Base-by-base conservation (phyloP, 1,140 invertebrate genomes). In the Venustaconcha ellipsiformis region DNA sequence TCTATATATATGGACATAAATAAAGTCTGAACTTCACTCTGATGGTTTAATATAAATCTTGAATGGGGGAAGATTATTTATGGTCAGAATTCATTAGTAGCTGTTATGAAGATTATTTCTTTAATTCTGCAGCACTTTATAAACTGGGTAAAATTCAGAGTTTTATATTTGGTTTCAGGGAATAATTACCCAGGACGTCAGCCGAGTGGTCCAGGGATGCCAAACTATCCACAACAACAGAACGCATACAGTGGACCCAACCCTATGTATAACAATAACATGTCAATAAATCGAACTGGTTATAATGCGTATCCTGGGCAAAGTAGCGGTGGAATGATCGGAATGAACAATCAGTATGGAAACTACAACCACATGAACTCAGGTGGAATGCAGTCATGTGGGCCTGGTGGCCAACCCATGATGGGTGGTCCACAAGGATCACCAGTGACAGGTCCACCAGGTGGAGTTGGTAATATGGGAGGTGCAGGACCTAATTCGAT, bases 201-300 rank as follows among this genome's bases (percentile, higher is more conserved):
- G 48, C 70, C 58, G 78, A 79, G 37, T 11, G 58, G 55, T 63
- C 64, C 78, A 37, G 83, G 81, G 26, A 89, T 89, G 84, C 82
- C 83, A 65, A 86, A 82, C 72, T 89, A 89, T 76, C 78, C 81
- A 57, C 72, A 75, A 57, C 37, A 48, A 48, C 86, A 87, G 70
- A 86, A 83, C 69, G 85, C 83, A 72, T 88, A 87, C 78, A 88
- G 87, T 73, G 86, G 87, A 64, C 88, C 86, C n/a, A 84, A 75
- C 57, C 76, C 73, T 48, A 82, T 82, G 81, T 86, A 84, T 80
- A 84, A 73, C 72, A 86, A 79, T 71, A 76, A 70, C 64, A 87
- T 87, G 81, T 80, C 78, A 23, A 83, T 86, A 81, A 81, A 79
- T 66, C 80, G 84, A 72, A 83, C 70, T 63, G 83, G 82, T 78